Conservation (phyloP, 2,113 vertebrate species). For the Burhinus bistriatus region DNA sequence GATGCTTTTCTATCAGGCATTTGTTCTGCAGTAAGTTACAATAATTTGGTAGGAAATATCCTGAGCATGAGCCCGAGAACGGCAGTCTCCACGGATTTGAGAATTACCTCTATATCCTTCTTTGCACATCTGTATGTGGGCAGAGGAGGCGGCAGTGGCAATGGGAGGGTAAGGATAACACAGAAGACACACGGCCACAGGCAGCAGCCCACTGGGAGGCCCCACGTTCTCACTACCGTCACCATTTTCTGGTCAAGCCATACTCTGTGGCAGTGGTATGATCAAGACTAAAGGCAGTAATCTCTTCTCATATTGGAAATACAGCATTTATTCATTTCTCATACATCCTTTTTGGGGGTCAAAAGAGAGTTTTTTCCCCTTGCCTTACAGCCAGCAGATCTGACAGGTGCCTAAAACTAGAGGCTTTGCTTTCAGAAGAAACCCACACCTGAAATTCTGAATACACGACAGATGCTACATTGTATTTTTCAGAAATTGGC, state of each 20-base stretch:
- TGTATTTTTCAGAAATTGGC: not conserved
- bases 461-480: not conserved
- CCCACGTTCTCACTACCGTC: not conserved
- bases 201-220: not conserved
- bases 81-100: not conserved
- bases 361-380: not conserved
- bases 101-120: not conserved
- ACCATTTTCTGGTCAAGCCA: not conserved
- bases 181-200: rapidly evolving
- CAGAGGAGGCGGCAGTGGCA: not conserved
- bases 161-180: rapidly evolving
- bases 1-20: not conserved
- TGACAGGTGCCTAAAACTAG: not conserved
- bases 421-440: not conserved
- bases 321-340: not conserved
- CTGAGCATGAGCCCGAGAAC: not conserved
- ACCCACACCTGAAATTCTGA: not conserved
- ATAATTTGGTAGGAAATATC: not conserved
- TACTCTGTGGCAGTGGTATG: not conserved
- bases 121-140: rapidly evolving
- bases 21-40: not conserved
- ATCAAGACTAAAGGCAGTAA: not conserved
- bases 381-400: not conserved
- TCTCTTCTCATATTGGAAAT: not conserved
- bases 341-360: not conserved